These are phyloP conservation scores for Rhinogobius similis DNA, from an alignment of 2,113 vertebrate species.

Conservation along the genomic window DNA sequence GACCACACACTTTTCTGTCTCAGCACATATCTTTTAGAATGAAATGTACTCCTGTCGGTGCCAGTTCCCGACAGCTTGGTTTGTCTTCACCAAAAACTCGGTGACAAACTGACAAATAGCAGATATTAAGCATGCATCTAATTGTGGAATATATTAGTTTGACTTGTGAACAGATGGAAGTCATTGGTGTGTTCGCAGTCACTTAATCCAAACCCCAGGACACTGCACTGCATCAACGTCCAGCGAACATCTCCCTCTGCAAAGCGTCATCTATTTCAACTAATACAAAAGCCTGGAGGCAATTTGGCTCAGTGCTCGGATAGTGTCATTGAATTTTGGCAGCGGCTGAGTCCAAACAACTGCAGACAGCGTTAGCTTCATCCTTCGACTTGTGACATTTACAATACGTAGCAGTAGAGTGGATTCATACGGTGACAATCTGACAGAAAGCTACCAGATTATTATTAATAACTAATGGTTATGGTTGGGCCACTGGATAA, in stretches of 20 bases:
- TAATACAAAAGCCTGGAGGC: conserved; percentile 46
- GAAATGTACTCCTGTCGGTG: conserved; percentile 51
- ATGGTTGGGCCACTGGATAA: too few relatives aligned
- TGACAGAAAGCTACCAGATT: neutral
- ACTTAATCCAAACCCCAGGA: conserved; percentile 50
- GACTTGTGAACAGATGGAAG: conserved; percentile 68
- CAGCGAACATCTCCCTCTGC: conserved; percentile 34
- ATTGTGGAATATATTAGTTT: conserved; percentile 65
- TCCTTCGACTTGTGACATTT: conserved; percentile 17
- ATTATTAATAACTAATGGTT: neutral
- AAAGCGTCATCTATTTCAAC: conserved; percentile 46
- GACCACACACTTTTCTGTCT: conserved; percentile 28
- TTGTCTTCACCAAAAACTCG: conserved; percentile 29
- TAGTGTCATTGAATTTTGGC: conserved; percentile 43
- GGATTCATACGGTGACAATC: neutral
- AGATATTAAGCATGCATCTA: conserved; percentile 63
- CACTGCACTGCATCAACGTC: conserved; percentile 34
- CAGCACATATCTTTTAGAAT: conserved; percentile 47
- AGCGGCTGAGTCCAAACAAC: conserved; percentile 17
- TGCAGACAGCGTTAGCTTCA: conserved; percentile 5
- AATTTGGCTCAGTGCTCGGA: conserved; percentile 43
- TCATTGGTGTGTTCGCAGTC: conserved; percentile 47
- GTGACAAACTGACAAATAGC: conserved; percentile 57
- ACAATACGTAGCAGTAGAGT: conserved; percentile 22
- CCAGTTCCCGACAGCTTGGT: conserved; percentile 60